Percentiles rank a stretch among this genome's conserved stretches.
Evolutionary conservation across 2,888 invertebrate species (phyloP).

Genomic region (Emmelina monodactyla): DNA sequence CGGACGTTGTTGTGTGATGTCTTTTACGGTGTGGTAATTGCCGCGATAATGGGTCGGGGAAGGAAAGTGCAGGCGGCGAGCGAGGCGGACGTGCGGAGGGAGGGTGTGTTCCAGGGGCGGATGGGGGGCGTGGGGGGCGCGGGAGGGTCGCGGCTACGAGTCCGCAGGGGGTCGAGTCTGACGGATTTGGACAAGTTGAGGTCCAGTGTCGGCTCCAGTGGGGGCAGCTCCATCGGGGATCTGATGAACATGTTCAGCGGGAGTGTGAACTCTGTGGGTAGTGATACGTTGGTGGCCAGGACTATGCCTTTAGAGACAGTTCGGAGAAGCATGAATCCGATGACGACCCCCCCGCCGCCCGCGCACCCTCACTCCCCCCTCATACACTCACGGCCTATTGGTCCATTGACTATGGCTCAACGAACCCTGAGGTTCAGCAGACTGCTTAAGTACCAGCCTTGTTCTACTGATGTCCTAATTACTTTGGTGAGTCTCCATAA

Average conservation of each 20-base stretch:
- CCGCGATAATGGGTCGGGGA: slow-evolving; percentile 35
- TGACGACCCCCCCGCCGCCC: slow-evolving; percentile 47
- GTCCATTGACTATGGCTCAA: slow-evolving; percentile 72
- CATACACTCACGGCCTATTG: slow-evolving; percentile 48
- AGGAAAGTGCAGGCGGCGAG: slow-evolving; percentile 51
- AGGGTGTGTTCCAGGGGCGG: slow-evolving; percentile 60
- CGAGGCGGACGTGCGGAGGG: slow-evolving; percentile 57
- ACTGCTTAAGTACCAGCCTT: slow-evolving; percentile 71
- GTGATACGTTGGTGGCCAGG: slow-evolving; percentile 75
- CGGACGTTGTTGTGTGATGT: slow-evolving; percentile 29
- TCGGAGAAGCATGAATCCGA: slow-evolving; percentile 46
- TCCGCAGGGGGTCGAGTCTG: slow-evolving; percentile 75
- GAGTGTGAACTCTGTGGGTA: slow-evolving; percentile 74
- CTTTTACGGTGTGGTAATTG: slow-evolving; percentile 14
- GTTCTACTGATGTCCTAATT: slow-evolving; percentile 54
- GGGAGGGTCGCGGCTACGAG: slow-evolving; percentile 58
- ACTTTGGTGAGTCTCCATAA: slow-evolving; percentile 49
- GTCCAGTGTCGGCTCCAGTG: slow-evolving; percentile 46
- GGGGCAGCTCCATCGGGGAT: slow-evolving; percentile 76
- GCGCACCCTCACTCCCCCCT: slow-evolving; percentile 46
- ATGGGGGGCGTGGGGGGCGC: slow-evolving; percentile 41
- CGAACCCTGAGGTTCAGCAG: slow-evolving; percentile 73
- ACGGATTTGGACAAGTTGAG: slow-evolving; percentile 76
- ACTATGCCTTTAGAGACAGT: slow-evolving; percentile 79
- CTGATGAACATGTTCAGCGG: slow-evolving; percentile 82